A percentile compares a stretch with the other conserved stretches of the same genome.
These are phyloP conservation scores for Philaethria dido DNA, from an alignment of 2,888 invertebrate genomes.

Conservation along the genomic window DNA sequence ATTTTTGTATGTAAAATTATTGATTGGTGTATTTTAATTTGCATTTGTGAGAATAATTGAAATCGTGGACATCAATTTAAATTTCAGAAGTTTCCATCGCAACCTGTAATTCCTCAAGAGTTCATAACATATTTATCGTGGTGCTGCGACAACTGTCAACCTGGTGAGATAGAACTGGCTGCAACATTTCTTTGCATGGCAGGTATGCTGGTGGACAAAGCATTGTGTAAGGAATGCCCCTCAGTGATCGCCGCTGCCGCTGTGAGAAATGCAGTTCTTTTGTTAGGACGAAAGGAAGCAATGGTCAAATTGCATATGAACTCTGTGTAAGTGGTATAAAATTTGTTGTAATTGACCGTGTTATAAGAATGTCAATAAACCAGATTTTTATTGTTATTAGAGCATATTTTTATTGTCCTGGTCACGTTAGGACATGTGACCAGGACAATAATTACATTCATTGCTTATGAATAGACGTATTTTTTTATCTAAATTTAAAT, in stretches of 20 bases:
- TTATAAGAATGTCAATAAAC: background rate
- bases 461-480: too few relatives aligned
- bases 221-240: conserved; percentile 57
- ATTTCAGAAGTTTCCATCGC: conserved; percentile 62
- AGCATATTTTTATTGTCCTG: too few relatives aligned
- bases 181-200: conserved; percentile 68
- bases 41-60: too few relatives aligned
- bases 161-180: conserved; percentile 61
- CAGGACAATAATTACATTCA: too few relatives aligned
- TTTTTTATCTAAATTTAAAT: too few relatives aligned
- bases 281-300: conserved; percentile 54
- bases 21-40: too few relatives aligned
- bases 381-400: too few relatives aligned
- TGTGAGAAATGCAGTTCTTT: conserved; percentile 58
- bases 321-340: conserved; percentile 56
- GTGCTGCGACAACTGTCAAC: conserved; percentile 56
- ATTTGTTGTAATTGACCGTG: background rate
- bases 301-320: conserved; percentile 51
- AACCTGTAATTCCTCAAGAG: conserved; percentile 67
- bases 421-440: too few relatives aligned
- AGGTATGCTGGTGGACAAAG: conserved; percentile 61
- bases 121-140: conserved; percentile 65
- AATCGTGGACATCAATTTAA: background rate
- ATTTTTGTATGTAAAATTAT: too few relatives aligned
- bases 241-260: conserved; percentile 67